phyloP scores from a whole-genome alignment of 1,140 invertebrate genomes.

The Drosophila kohkoa region DNA sequence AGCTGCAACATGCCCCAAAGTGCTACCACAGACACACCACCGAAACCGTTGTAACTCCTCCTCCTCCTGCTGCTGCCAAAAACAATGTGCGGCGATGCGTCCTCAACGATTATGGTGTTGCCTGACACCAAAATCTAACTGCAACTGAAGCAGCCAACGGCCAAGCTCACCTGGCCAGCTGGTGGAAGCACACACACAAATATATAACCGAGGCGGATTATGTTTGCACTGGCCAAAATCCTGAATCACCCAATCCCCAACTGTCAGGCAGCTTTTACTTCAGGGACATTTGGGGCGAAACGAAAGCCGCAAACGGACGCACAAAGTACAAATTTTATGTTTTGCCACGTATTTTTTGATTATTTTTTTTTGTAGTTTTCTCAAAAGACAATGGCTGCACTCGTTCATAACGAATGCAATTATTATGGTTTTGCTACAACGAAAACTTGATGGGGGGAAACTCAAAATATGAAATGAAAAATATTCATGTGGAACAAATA shows the following conservation, averaged over 20 bases:
- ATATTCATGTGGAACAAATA: background rate
- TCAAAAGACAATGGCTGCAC: background rate
- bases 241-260: constrained; percentile 42
- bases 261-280: constrained; percentile 60
- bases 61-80: constrained; percentile 12
- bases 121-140: constrained; percentile 41
- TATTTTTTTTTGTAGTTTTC: background rate
- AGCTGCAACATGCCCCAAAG: constrained; percentile 17
- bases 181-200: constrained; percentile 1
- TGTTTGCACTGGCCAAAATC: constrained; percentile 48
- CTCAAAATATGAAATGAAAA: too few species aligned
- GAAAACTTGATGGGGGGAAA: too few species aligned
- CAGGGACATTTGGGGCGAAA: constrained; percentile 41
- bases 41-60: constrained; percentile 9
- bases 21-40: constrained; percentile 6
- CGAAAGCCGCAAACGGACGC: constrained; percentile 47
- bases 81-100: constrained; percentile 50
- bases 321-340: constrained; percentile 43
- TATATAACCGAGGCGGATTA: constrained; percentile 56
- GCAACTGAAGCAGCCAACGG: constrained; percentile 16
- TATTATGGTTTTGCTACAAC: background rate
- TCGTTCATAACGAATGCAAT: constrained; percentile 1
- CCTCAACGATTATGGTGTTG: constrained; percentile 54
- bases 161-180: too few species aligned
- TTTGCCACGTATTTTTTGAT: constrained; percentile 22